Percentiles rank a stretch among this genome's conserved stretches.
Conservation (phyloP, 2,888 invertebrate genomes). For the Schrankia costaestrigalis region DNA sequence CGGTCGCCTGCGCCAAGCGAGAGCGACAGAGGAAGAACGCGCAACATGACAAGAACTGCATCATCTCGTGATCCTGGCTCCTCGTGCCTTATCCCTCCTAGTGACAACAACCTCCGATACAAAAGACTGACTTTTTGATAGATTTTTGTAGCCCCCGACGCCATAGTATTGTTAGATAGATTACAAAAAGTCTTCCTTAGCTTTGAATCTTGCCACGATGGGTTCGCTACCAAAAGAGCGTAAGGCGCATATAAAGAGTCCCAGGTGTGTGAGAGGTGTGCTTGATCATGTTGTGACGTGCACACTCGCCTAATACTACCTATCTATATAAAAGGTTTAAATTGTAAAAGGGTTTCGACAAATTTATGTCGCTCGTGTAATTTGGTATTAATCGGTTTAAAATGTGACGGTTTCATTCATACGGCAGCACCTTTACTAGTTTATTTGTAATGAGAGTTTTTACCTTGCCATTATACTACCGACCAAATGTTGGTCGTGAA, state of each 20-base stretch:
- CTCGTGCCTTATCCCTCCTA: slow-evolving; percentile 50
- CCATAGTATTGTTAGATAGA: slow-evolving; percentile 63
- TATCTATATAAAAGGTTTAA: slow-evolving; percentile 48
- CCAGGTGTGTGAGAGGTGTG: slow-evolving; percentile 47
- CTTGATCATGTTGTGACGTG: slow-evolving; percentile 54
- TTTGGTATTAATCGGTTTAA: slow-evolving; percentile 57
- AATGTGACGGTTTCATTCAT: slow-evolving; percentile 48
- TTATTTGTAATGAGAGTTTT: slow-evolving; percentile 39
- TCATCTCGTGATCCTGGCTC: slow-evolving; percentile 88
- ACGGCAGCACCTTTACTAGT: slow-evolving; percentile 52
- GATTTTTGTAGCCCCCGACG: slow-evolving; percentile 56
- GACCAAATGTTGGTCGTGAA: slow-evolving; percentile 14
- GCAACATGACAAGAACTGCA: slow-evolving; percentile 90
- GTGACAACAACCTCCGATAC: slow-evolving; percentile 71
- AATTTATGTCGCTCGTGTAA: slow-evolving; percentile 51
- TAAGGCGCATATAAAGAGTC: slow-evolving; percentile 30
- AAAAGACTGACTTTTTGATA: slow-evolving; percentile 76
- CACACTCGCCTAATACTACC: slow-evolving; percentile 31
- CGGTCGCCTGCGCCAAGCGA: slow-evolving; percentile 89
- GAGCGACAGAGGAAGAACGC: slow-evolving; percentile 81
- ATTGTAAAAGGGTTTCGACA: slow-evolving; percentile 48
- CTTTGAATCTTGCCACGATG: slow-evolving; percentile 34
- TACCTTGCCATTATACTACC: slow-evolving; percentile 31
- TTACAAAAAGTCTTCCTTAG: slow-evolving; percentile 42
- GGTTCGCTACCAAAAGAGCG: slow-evolving; percentile 34